These are phyloP conservation scores for Trissolcus japonicus DNA, from an alignment of 2,888 invertebrate genomes.

Conservation along the genomic window DNA sequence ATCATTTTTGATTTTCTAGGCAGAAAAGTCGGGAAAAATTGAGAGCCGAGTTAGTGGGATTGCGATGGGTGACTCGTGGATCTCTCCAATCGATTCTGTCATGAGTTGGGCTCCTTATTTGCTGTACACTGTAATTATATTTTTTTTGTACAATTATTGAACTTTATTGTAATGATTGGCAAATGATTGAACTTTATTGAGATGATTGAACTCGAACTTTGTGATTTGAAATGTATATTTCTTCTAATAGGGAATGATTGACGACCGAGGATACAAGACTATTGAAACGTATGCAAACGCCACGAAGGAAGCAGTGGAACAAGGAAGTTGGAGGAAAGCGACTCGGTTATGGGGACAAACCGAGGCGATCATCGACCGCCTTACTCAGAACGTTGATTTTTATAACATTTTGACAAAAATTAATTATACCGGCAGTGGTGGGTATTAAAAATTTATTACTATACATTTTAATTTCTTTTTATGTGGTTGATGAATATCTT, in stretches of 20 bases:
- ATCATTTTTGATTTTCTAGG: conserved; percentile 71
- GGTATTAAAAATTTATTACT: not conserved
- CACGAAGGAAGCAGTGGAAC: conserved; percentile 79
- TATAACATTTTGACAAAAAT: conserved; percentile 85
- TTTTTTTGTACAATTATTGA: not conserved
- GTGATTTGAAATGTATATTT: not conserved
- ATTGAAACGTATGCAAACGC: conserved; percentile 80
- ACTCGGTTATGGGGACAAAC: conserved; percentile 82
- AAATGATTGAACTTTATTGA: not conserved
- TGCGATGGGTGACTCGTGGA: conserved; percentile 93
- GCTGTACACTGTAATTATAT: conserved; percentile 80
- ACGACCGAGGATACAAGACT: conserved; percentile 80
- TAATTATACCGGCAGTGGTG: conserved; percentile 14
- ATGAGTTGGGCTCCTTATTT: conserved; percentile 89
- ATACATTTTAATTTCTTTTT: too few relatives aligned
- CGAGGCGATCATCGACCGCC: conserved; percentile 80
- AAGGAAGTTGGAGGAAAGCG: conserved; percentile 79
- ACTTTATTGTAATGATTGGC: not conserved
- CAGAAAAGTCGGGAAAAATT: conserved; percentile 81
- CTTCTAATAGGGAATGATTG: conserved; percentile 81
- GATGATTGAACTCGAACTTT: not conserved
- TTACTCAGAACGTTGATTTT: conserved; percentile 85
- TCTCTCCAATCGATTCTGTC: conserved; percentile 90
- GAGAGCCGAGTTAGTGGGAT: conserved; percentile 86
- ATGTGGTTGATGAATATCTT: too few relatives aligned